Percentiles rank a stretch among this genome's conserved stretches.
Conservation (phyloP, 2,113 vertebrate species). For the Pterophyllum scalare region DNA sequence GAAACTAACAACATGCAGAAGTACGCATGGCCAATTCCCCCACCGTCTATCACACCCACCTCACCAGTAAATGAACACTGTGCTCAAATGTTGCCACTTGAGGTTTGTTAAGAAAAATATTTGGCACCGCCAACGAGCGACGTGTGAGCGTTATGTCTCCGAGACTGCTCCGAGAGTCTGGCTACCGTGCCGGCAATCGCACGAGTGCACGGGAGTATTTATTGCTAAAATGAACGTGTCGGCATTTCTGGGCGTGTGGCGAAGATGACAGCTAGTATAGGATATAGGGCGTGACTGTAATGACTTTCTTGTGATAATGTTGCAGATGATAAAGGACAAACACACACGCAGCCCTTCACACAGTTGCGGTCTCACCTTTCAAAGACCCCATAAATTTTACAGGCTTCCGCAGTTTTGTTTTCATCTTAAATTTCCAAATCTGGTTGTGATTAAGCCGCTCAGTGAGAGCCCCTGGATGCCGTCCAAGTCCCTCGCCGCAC, state of each 20-base stretch:
- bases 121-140: background rate
- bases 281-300: conserved; percentile 67
- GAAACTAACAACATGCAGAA: background rate
- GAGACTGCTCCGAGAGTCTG: background rate
- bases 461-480: conserved; percentile 62
- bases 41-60: background rate
- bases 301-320: conserved; percentile 57
- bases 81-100: background rate
- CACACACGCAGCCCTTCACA: conserved; percentile 22
- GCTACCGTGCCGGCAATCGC: background rate
- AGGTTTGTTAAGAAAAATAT: background rate
- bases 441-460: conserved; percentile 81
- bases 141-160: background rate
- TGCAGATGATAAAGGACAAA: conserved; percentile 45
- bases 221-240: conserved; percentile 46
- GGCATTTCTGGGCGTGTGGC: conserved; percentile 17
- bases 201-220: conserved; percentile 31
- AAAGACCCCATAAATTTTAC: conserved; percentile 76
- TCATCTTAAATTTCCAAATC: conserved; percentile 77
- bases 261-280: conserved; percentile 35
- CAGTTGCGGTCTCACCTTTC: conserved; percentile 64
- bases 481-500: conserved; percentile 68
- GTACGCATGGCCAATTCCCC: background rate
- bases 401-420: conserved; percentile 72
- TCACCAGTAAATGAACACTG: background rate